Evolutionary conservation across 2,113 vertebrate species (phyloP).

Genomic region (Eurypyga helias): DNA sequence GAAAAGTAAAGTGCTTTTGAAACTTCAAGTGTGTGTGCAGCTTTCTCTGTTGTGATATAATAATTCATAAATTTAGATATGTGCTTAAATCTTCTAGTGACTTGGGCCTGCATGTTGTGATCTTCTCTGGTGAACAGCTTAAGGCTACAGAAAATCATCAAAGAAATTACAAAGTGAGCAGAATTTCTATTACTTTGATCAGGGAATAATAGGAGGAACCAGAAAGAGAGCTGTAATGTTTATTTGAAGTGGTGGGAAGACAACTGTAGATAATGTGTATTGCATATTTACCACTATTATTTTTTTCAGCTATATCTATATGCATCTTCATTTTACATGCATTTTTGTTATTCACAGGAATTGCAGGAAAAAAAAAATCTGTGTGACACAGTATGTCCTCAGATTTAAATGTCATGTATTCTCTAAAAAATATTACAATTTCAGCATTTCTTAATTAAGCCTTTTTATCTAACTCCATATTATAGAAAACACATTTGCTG

Average conservation of each 20-base stretch:
- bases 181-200: constrained; percentile 64
- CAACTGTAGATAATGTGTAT: neutral
- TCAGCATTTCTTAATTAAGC: neutral
- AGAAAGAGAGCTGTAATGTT: neutral
- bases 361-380: neutral
- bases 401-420: neutral
- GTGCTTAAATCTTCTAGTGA: constrained; percentile 43
- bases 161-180: constrained; percentile 63
- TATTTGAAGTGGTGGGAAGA: constrained; percentile 33
- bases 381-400: neutral
- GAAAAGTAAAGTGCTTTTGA: constrained; percentile 25
- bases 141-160: constrained; percentile 61
- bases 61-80: constrained; percentile 37
- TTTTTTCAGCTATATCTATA: constrained; percentile 3
- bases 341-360: neutral
- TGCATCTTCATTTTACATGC: neutral
- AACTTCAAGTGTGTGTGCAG: constrained; percentile 19
- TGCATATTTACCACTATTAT: neutral
- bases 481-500: neutral
- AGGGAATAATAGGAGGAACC: constrained; percentile 26
- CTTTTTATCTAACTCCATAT: neutral
- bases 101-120: neutral
- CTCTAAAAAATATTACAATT: neutral
- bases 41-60: constrained; percentile 34
- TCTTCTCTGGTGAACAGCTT: constrained; percentile 53